These are phyloP conservation scores for Tubulanus polymorphus DNA, from an alignment of 2,888 invertebrate species.

Conservation along the genomic window DNA sequence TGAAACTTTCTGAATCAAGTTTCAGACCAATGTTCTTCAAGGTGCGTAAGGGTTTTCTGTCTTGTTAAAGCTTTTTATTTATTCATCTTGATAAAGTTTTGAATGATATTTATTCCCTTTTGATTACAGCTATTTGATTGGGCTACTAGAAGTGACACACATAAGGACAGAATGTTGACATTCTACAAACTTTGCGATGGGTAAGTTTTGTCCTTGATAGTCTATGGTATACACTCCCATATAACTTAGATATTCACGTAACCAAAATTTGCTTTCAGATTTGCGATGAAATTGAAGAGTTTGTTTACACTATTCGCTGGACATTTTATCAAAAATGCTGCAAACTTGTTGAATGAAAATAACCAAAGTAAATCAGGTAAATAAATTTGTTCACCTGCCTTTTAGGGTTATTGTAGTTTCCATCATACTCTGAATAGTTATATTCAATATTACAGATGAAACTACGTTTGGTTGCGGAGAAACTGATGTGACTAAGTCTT, in stretches of 20 bases:
- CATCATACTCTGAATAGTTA: not conserved
- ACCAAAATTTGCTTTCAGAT: slow-evolving; percentile 57
- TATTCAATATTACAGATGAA: slow-evolving; percentile 25
- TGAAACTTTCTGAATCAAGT: slow-evolving; percentile 83
- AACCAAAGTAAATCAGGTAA: slow-evolving; percentile 61
- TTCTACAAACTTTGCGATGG: slow-evolving; percentile 64
- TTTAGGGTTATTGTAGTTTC: not conserved
- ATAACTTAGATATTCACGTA: too few relatives aligned
- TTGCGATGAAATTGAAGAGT: slow-evolving; percentile 78
- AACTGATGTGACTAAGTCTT: slow-evolving; percentile 55
- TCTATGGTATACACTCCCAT: not conserved
- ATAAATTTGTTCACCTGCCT: not conserved
- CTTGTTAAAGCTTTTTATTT: not conserved
- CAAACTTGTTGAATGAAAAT: slow-evolving; percentile 65
- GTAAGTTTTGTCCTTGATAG: slow-evolving; percentile 20
- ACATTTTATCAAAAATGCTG: slow-evolving; percentile 77
- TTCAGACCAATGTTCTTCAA: slow-evolving; percentile 82
- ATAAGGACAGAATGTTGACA: slow-evolving; percentile 68
- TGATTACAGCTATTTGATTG: slow-evolving; percentile 72
- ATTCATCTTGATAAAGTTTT: too few relatives aligned
- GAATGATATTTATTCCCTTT: slow-evolving; percentile 3
- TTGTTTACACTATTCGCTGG: slow-evolving; percentile 87
- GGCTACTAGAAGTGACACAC: slow-evolving; percentile 62
- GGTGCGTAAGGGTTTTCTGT: slow-evolving; percentile 28
- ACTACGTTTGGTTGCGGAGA: slow-evolving; percentile 32